Evolutionary conservation across 2,888 invertebrate species (phyloP), one percentile per base, ranked within the genome.

Genomic region (Sarcophaga rosellei): DNA sequence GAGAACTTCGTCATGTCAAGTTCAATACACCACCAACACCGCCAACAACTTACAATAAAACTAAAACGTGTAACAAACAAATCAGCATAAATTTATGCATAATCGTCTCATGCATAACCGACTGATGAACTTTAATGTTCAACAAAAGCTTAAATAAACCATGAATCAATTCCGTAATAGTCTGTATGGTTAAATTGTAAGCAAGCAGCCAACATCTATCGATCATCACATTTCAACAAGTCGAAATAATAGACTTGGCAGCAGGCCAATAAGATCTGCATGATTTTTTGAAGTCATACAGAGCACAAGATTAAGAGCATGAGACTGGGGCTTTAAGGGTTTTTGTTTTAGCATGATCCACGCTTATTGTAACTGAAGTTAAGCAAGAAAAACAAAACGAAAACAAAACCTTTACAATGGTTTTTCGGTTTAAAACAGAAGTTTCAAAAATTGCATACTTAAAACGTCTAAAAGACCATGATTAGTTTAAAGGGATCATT

Each of bases 401-500:
- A 47, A 47, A 17, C 17, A 0, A 47, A 47, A 17, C 17, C 0
- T 53, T 61, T 61, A 10, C 20, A 20, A 21, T 61, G 61, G 20
- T 21, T 61, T 61, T 53, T 15, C 0, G 35, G 35, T 35, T 61
- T 62, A 65, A 81, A 84, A 86, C 83, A 86, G 84, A 86, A 86
- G 86, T 86, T 79, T 79, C 75, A 17, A 78, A 86, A 84, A 86
- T 81, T 84, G 84, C 84, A 86, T 75, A 84, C 70, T 86, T 84
- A 78, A 86, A 86, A 75, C 3, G 61, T 35, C 35, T 35, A 35
- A 35, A 35, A 35, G 35, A 35, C 35, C 35, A 35, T 35, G 35
- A 35, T 35, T 35, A 35, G 35, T 35, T 35, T 35, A 35, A 35
- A 35, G 81, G 74, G 77, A 81, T 84, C 83, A 81, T 72, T 84